A percentile compares a stretch with the other conserved stretches of the same genome.
phyloP scores from a whole-genome alignment of 2,113 vertebrate species.

The Pao palembangensis region DNA sequence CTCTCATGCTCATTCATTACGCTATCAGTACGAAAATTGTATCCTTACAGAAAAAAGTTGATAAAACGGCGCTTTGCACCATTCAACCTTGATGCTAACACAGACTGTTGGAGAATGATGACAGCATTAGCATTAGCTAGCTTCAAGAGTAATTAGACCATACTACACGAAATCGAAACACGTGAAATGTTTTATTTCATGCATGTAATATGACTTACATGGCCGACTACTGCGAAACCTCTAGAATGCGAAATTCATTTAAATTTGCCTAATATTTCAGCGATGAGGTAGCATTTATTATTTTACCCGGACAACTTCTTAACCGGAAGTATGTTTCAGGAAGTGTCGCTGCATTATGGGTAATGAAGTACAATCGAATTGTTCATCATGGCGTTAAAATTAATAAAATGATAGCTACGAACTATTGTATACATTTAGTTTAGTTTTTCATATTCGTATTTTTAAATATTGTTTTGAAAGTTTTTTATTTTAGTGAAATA shows the following conservation, averaged over 20 bases:
- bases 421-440: no score
- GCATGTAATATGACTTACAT: conserved; percentile 21
- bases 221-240: neutral
- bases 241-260: conserved; percentile 15
- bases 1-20: no score
- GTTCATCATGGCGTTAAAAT: neutral
- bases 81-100: neutral
- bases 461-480: no score
- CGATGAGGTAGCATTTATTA: conserved; percentile 26
- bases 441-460: no score
- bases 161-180: neutral
- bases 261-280: conserved; percentile 11
- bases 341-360: conserved; percentile 30
- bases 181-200: neutral
- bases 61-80: no score
- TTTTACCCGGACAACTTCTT: conserved; percentile 59
- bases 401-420: no score
- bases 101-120: conserved; percentile 5
- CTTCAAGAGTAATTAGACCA: neutral
- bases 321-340: conserved; percentile 45
- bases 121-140: conserved; percentile 39
- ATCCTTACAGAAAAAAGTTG: no score
- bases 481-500: no score
- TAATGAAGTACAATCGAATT: conserved; percentile 48
- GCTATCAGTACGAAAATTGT: no score